A percentile compares a stretch with the other conserved stretches of the same genome.
Conservation (phyloP, 2,797 vertebrate genomes). For the Enteromius unitaeniatus region DNA sequence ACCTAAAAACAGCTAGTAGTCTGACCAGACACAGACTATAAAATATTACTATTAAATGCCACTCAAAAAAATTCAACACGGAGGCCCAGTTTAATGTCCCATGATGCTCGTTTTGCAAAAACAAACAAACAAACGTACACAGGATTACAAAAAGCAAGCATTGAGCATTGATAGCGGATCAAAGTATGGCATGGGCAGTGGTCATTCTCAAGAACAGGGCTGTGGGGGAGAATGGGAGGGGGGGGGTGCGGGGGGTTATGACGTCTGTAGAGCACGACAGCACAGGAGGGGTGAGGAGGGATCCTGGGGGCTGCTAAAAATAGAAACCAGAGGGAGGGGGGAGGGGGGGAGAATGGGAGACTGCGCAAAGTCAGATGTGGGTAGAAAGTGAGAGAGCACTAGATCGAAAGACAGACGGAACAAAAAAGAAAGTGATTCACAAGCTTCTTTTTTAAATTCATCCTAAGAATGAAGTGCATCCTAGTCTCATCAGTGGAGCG, state of each 20-base stretch:
- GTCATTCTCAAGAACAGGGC: slow-evolving; percentile 71
- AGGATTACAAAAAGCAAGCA: slow-evolving; percentile 30
- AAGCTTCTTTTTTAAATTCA: slow-evolving; percentile 72
- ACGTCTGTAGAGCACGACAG: slow-evolving; percentile 74
- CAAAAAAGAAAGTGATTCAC: slow-evolving; percentile 50
- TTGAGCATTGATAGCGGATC: slow-evolving; percentile 58
- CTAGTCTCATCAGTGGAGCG: slow-evolving; percentile 13
- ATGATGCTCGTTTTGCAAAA: slow-evolving; percentile 1
- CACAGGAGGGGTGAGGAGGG: slow-evolving; percentile 71
- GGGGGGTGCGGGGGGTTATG: slow-evolving; percentile 71
- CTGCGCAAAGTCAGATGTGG: slow-evolving; percentile 62
- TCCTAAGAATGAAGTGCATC: slow-evolving; percentile 70
- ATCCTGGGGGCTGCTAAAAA: slow-evolving; percentile 82
- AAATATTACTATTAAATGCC: neutral
- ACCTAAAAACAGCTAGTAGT: neutral
- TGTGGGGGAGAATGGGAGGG: slow-evolving; percentile 63
- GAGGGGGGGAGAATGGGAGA: slow-evolving; percentile 62
- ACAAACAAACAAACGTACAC: neutral
- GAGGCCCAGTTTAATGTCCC: neutral
- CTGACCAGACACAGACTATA: neutral
- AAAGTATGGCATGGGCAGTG: slow-evolving; percentile 71
- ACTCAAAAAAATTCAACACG: no score
- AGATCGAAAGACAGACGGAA: slow-evolving; percentile 3
- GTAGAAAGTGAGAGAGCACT: slow-evolving; percentile 53
- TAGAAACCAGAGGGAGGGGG: slow-evolving; percentile 75